Evolutionary conservation across 2,888 invertebrate species (phyloP), one percentile per base, ranked within the genome.

Genomic region (Crepidodera aurea): DNA sequence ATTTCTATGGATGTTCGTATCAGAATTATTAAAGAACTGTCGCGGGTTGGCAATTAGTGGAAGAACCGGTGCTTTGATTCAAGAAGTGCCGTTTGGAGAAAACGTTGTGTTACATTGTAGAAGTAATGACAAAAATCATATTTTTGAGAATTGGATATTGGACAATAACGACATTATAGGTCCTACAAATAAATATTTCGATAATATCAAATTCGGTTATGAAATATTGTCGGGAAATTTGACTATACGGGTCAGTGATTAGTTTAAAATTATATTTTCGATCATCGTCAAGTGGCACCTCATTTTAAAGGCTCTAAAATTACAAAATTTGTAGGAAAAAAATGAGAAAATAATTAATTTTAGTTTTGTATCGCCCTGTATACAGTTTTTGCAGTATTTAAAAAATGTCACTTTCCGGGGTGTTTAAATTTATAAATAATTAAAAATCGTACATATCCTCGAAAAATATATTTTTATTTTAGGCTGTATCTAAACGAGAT

Each of bases 91-190:
- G 55, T 84, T 83, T 44, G 89, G 89, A 44, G 81, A 84, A 51
- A 85, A 84, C 56, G 87, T 86, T 32, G 83, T 86, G 54, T 78
- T 90, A 61, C 83, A 84, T 53, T 90, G 90, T 73, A 81, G 82
- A 44, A 89, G 89, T 75, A 89, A 85, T 79, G 88, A 88, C 75
- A 84, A 84, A 67, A 76, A 84, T 67, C 88, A 89, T 75, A 85
- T 86, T 71, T 90, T 90, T 72, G 84, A 87, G 83, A 88, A 87
- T 76, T 90, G 90, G 90, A 83, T 88, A 70, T 79, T 88, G 71
- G 81, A 82, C 66, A 83, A 84, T 46, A 83, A 84, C 64, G 78
- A 83, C 70, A 81, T 88, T 29, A 85, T 90, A 66, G 88, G 89
- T 1, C 89, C 89, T 16, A 86, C 85, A 32, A 88, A 87, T 81